Conservation (phyloP, 2,888 invertebrate species). For the Nezara viridula region DNA sequence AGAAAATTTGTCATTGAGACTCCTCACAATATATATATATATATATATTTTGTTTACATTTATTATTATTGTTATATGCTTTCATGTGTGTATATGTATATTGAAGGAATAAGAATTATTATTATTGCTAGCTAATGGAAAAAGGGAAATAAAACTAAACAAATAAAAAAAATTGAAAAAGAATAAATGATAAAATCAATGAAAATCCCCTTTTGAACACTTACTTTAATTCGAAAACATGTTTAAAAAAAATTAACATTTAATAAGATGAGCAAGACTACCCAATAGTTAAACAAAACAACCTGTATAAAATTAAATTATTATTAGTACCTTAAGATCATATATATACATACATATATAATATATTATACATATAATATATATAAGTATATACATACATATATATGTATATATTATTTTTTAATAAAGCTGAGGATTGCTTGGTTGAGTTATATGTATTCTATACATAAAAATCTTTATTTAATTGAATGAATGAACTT, state of each 20-base stretch:
- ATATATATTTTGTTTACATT: constrained; percentile 11
- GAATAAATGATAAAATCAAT: background rate
- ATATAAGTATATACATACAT: too few relatives aligned
- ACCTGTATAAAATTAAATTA: constrained; percentile 39
- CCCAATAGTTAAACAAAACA: constrained; percentile 33
- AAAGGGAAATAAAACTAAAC: constrained; percentile 30
- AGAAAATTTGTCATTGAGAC: constrained; percentile 23
- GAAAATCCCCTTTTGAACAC: constrained; percentile 33
- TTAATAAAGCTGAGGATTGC: constrained; percentile 18
- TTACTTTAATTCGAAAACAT: constrained; percentile 26
- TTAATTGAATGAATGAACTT: background rate
- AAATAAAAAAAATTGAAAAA: background rate
- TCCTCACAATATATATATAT: constrained; percentile 27
- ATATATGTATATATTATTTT: background rate
- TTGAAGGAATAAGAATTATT: constrained; percentile 25
- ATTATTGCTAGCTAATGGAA: constrained; percentile 37
- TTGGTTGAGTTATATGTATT: constrained; percentile 45
- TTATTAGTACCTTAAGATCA: constrained; percentile 41
- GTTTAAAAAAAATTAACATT: constrained; percentile 45
- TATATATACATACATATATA: background rate
- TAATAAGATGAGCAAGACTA: constrained; percentile 30
- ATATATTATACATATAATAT: too few relatives aligned
- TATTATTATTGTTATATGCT: constrained; percentile 14
- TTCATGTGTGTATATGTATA: constrained; percentile 38
- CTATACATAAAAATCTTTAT: constrained; percentile 7